Base-by-base conservation (phyloP, 2,113 vertebrate species). In the Phylloscopus trochilus region DNA sequence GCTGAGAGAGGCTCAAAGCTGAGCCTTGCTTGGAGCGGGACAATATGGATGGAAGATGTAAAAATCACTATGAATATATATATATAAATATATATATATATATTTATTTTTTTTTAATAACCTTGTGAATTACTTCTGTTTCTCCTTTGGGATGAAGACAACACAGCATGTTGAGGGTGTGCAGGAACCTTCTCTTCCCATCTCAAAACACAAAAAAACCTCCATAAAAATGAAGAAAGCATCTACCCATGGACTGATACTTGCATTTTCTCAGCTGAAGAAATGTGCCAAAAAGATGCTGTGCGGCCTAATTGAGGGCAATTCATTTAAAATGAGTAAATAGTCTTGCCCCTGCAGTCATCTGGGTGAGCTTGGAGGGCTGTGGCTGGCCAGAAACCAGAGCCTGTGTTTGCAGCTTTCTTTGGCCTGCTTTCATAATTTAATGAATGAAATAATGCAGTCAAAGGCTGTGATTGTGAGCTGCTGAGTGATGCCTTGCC, bases 261-360 rank as follows among this genome's bases (percentile, higher is more conserved):
- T 75, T 79, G 41, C n/a, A 58, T 11, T 80, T 90, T 46, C 73
- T 92, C 82, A 80, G 60, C 75, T 89, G 55, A 37, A 74, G 64
- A 56, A 86, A 44, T 1, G 4, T 88, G 88, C 93, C 90, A 83
- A 55, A 55, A 90, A 90, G 79, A 81, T 35, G n/a, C 79, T 77
- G 84, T 58, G 59, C 47, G 67, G 82, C 43, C 88, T 94, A 74
- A 83, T 63, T 70, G 93, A 93, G 76, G 47, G 22, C 68, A 80
- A 59, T 94, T 95, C 26, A 64, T 95, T 88, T 77, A 19, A 60
- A 83, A 55, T 46, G 28, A 92, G 77, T 89, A 53, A 87, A 89
- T 22, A 53, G 16, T 19, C n/a, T 74, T 78, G 79, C 69, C 68
- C 59, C 2, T 77, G 2, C 63, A 60, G 59, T 88, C 67, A 74